Percentiles rank a stretch among this genome's conserved stretches.
Evolutionary conservation across 2,888 invertebrate species (phyloP).

Genomic region (Monopis laevigella): DNA sequence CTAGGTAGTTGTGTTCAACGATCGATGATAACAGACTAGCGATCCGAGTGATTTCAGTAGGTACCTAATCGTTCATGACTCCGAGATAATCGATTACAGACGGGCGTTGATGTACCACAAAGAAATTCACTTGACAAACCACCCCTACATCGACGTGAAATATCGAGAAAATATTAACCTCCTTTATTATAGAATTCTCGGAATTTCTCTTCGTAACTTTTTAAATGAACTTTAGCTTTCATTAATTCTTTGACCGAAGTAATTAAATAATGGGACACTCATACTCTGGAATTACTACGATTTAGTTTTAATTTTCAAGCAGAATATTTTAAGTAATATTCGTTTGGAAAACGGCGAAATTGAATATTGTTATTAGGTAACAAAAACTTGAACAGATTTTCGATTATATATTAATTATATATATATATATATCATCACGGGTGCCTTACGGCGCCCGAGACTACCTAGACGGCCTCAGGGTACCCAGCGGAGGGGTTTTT

Average conservation of each 20-base stretch:
- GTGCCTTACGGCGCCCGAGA: no score
- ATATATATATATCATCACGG: no score
- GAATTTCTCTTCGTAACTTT: constrained; percentile 11
- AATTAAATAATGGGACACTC: no score
- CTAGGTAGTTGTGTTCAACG: background rate
- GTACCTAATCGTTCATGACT: constrained; percentile 10
- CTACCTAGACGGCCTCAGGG: no score
- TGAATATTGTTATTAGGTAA: no score
- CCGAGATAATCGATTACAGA: constrained; percentile 7
- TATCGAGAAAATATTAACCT: constrained; percentile 7
- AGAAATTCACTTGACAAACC: constrained; percentile 8
- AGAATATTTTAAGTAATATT: no score
- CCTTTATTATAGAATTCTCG: constrained; percentile 7
- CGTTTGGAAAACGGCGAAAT: no score
- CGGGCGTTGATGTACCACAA: constrained; percentile 1
- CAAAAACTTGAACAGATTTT: no score
- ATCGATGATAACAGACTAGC: constrained; percentile 2
- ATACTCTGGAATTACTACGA: no score
- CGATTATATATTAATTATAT: no score
- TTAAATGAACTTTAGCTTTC: constrained; percentile 3
- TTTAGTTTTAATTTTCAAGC: no score
- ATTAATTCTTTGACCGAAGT: constrained; percentile 8
- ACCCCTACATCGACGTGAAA: constrained; percentile 1
- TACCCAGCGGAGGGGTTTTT: no score
- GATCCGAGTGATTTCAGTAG: constrained; percentile 8